Evolutionary conservation across 2,113 vertebrate genomes (phyloP).

Genomic region (Equus przewalskii): DNA sequence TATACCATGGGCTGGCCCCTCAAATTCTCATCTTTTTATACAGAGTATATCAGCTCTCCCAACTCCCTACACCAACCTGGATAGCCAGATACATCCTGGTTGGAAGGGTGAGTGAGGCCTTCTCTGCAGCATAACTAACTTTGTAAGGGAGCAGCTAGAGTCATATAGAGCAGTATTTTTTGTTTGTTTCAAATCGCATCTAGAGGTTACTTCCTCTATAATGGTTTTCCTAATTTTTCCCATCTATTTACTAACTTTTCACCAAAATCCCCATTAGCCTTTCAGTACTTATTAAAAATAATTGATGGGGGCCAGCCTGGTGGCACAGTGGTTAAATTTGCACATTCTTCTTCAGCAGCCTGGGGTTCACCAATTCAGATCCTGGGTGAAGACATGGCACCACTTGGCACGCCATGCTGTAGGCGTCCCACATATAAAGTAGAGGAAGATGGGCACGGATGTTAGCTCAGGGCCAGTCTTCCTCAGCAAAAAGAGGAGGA

Average conservation of each 20-base stretch:
- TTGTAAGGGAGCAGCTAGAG: background rate
- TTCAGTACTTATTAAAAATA: background rate
- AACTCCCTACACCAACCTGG: background rate
- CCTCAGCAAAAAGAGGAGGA: no score
- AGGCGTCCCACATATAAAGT: no score
- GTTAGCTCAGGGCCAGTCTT: no score
- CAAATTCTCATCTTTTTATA: background rate
- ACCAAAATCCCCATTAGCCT: background rate
- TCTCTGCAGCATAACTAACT: background rate
- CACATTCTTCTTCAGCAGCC: no score
- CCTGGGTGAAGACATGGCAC: no score
- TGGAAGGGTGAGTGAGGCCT: background rate
- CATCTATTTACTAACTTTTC: background rate
- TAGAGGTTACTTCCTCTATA: background rate
- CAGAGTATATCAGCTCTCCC: background rate
- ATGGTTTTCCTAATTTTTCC: background rate
- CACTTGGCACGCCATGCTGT: no score
- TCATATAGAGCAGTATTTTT: background rate
- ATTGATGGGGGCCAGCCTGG: background rate
- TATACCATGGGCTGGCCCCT: no score
- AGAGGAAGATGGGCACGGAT: no score
- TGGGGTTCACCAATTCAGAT: no score
- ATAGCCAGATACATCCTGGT: background rate
- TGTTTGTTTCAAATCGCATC: background rate
- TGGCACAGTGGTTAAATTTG: no score